Conservation (phyloP, 2,888 invertebrate genomes). For the Microctonus hyperodae region DNA sequence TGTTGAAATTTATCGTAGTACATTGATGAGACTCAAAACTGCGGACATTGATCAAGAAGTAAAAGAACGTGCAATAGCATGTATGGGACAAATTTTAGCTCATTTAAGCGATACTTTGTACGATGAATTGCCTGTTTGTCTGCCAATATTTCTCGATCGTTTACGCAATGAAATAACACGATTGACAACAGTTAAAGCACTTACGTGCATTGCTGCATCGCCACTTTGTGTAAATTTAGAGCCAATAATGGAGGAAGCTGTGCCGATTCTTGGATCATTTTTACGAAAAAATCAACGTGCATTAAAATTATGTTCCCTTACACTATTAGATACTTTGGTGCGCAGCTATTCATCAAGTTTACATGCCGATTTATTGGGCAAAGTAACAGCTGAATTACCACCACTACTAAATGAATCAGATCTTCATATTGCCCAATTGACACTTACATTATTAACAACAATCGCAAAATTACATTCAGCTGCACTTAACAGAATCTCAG, state of each 20-base stretch:
- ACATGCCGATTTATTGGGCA: slow-evolving; percentile 76
- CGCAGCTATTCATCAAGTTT: slow-evolving; percentile 82
- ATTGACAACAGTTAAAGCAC: slow-evolving; percentile 93
- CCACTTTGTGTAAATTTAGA: slow-evolving; percentile 84
- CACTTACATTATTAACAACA: slow-evolving; percentile 82
- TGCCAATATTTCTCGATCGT: slow-evolving; percentile 95
- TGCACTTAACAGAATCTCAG: slow-evolving; percentile 76
- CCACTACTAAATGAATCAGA: slow-evolving; percentile 92
- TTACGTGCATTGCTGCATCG: slow-evolving; percentile 92
- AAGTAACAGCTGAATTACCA: slow-evolving; percentile 87
- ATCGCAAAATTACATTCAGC: slow-evolving; percentile 81
- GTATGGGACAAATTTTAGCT: slow-evolving; percentile 94
- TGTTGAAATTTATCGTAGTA: slow-evolving; percentile 82
- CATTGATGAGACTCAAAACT: slow-evolving; percentile 84
- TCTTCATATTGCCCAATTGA: slow-evolving; percentile 94
- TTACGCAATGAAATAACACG: slow-evolving; percentile 97
- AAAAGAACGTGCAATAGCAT: slow-evolving; percentile 96
- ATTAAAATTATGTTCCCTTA: slow-evolving; percentile 88
- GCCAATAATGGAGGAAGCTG: slow-evolving; percentile 83
- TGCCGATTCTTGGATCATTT: slow-evolving; percentile 93
- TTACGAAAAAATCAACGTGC: slow-evolving; percentile 96
- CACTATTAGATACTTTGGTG: slow-evolving; percentile 88
- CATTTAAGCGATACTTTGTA: slow-evolving; percentile 88
- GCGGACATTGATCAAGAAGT: slow-evolving; percentile 99
- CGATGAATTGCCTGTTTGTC: slow-evolving; percentile 81